phyloP scores from a whole-genome alignment of 2,888 invertebrate species.

The Nemoura dubitans region DNA sequence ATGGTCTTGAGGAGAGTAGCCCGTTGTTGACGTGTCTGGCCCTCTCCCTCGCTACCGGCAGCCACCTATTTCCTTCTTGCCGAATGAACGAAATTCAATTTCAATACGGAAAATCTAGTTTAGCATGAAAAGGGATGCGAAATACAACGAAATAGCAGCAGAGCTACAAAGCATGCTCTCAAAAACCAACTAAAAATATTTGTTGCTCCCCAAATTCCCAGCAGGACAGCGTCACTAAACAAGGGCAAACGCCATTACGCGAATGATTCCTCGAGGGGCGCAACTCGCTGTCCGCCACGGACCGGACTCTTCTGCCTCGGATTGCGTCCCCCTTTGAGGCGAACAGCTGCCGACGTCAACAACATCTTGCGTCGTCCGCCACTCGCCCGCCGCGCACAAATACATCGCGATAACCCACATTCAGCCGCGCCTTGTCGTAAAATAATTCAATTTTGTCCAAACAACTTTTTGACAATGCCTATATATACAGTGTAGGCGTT shows the following conservation, averaged over 20 bases:
- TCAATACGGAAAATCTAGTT: slow-evolving; percentile 29
- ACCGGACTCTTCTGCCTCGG: neutral
- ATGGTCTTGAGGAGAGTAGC: neutral
- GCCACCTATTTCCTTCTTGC: neutral
- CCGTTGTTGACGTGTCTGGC: neutral
- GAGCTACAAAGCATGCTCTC: neutral
- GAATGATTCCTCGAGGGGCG: neutral
- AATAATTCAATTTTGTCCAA: slow-evolving; percentile 5
- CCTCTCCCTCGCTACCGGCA: neutral
- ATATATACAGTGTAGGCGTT: neutral
- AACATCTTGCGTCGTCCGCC: too few species aligned
- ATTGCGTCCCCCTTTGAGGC: neutral
- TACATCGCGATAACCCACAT: neutral
- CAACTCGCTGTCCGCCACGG: neutral
- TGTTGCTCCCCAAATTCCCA: slow-evolving; percentile 26
- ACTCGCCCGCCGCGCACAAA: too few species aligned
- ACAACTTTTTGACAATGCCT: too few species aligned
- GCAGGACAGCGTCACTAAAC: slow-evolving; percentile 10
- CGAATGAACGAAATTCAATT: slow-evolving; percentile 18
- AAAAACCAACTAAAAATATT: slow-evolving; percentile 14
- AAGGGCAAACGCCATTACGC: slow-evolving; percentile 25
- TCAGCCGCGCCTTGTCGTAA: neutral
- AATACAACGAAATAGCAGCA: neutral
- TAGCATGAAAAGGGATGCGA: neutral
- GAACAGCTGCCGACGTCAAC: neutral